Percentiles rank a stretch among this genome's conserved stretches.
Conservation (phyloP, 2,888 invertebrate genomes). For the Lydus trimaculatus region DNA sequence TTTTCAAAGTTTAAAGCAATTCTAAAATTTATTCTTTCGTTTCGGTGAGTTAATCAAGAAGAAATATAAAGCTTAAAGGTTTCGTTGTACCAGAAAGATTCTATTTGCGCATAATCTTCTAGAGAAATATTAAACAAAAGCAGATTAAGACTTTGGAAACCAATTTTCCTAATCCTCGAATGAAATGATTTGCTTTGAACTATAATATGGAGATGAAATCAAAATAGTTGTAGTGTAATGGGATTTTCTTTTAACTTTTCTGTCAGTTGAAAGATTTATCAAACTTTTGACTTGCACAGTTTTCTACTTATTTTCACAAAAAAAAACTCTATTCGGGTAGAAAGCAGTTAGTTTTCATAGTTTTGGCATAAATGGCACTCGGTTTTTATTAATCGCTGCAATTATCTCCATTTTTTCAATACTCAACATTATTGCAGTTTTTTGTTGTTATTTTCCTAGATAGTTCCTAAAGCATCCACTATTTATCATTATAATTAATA, state of each 20-base stretch:
- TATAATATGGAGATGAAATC: too few species aligned
- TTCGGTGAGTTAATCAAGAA: not conserved
- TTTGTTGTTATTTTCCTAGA: conserved; percentile 13
- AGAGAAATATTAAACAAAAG: not conserved
- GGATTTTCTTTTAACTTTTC: too few species aligned
- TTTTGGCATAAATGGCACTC: conserved; percentile 23
- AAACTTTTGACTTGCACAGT: too few species aligned
- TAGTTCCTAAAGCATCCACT: conserved; percentile 15
- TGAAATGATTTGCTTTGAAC: not conserved
- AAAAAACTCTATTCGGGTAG: too few species aligned
- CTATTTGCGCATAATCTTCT: not conserved
- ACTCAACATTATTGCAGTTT: not conserved
- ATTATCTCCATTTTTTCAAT: not conserved
- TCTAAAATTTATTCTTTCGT: not conserved
- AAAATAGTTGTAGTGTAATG: too few species aligned
- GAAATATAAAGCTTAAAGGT: not conserved
- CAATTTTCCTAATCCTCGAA: not conserved
- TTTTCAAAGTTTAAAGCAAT: not conserved
- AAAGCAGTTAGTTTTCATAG: too few species aligned
- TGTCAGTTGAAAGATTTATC: too few species aligned
- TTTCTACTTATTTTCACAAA: too few species aligned
- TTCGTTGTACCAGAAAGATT: not conserved
- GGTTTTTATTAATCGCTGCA: not conserved
- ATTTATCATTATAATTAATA: not conserved
- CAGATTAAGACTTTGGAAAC: not conserved